phyloP scores from a whole-genome alignment of 2,797 vertebrate genomes.

The Etheostoma perlongum region DNA sequence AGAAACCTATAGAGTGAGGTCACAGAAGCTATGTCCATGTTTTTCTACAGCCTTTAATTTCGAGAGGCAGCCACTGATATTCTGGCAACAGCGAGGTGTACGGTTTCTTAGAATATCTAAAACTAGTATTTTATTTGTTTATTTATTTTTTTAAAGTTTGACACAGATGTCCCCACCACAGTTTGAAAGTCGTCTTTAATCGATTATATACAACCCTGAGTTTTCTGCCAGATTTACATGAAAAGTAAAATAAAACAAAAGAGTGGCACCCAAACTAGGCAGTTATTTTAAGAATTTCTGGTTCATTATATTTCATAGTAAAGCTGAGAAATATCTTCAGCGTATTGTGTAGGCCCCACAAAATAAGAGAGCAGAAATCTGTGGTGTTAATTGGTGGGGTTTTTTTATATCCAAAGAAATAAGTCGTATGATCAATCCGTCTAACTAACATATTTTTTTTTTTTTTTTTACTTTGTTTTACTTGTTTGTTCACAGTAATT shows the following conservation, averaged over 20 bases:
- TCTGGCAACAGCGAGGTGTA: constrained; percentile 29
- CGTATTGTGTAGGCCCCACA: constrained; percentile 25
- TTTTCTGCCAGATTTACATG: constrained; percentile 21
- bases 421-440: constrained; percentile 39
- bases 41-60: constrained; percentile 71
- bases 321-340: constrained; percentile 31
- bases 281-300: constrained; percentile 35
- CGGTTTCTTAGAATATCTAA: constrained; percentile 50
- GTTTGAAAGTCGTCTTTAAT: constrained; percentile 45
- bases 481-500: constrained; percentile 85
- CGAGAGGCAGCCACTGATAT: constrained; percentile 38
- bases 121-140: constrained; percentile 8
- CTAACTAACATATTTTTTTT: constrained; percentile 11
- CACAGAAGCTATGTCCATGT: constrained; percentile 34
- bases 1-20: constrained; percentile 52
- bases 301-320: constrained; percentile 34
- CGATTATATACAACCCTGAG: constrained; percentile 15
- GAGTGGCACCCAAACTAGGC: constrained; percentile 1
- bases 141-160: constrained; percentile 10
- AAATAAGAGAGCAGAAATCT: constrained; percentile 37
- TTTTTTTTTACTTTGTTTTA: constrained; percentile 7
- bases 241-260: constrained; percentile 36
- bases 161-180: constrained; percentile 44
- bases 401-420: constrained; percentile 55
- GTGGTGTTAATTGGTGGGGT: constrained; percentile 43